Percentiles rank a stretch among this genome's conserved stretches.
These are phyloP conservation scores for Apodemia mormo DNA, from an alignment of 2,888 invertebrate genomes.

Conservation along the genomic window DNA sequence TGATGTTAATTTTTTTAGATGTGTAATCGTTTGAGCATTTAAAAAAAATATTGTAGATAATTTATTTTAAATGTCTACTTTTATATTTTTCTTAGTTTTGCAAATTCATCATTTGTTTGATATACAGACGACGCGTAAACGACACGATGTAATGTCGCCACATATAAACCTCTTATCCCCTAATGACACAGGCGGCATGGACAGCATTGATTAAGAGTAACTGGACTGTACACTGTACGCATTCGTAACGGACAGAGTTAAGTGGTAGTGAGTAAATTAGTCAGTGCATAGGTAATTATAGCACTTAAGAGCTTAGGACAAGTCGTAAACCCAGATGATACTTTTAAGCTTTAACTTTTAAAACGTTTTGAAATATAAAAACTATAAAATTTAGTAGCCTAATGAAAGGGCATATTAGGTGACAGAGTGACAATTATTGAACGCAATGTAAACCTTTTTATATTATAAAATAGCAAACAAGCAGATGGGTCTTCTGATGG, in stretches of 20 bases:
- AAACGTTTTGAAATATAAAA: neutral
- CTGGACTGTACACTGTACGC: constrained; percentile 28
- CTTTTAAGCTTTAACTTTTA: neutral
- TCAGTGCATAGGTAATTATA: neutral
- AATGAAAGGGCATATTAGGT: too few species aligned
- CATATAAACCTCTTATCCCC: constrained; percentile 24
- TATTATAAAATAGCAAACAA: too few species aligned
- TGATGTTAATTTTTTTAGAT: too few species aligned
- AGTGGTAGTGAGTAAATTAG: constrained; percentile 24
- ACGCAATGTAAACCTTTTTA: too few species aligned
- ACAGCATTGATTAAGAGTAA: constrained; percentile 33
- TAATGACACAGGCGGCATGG: constrained; percentile 28
- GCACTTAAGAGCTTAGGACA: neutral
- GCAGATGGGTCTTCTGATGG: too few species aligned
- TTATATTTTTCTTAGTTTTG: too few species aligned
- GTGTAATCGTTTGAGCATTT: too few species aligned
- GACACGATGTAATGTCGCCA: constrained; percentile 22
- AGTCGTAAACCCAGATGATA: constrained; percentile 1
- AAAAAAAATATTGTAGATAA: too few species aligned
- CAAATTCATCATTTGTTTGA: neutral
- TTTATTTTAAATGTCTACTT: too few species aligned
- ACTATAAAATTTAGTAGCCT: too few species aligned
- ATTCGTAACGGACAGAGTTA: constrained; percentile 29
- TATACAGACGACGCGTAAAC: neutral
- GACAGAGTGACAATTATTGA: too few species aligned